A percentile compares a stretch with the other conserved stretches of the same genome.
Evolutionary conservation across 92 coral and sea anemone genomes (phyloP).

Genomic region (Zoanthus sansibaricus): DNA sequence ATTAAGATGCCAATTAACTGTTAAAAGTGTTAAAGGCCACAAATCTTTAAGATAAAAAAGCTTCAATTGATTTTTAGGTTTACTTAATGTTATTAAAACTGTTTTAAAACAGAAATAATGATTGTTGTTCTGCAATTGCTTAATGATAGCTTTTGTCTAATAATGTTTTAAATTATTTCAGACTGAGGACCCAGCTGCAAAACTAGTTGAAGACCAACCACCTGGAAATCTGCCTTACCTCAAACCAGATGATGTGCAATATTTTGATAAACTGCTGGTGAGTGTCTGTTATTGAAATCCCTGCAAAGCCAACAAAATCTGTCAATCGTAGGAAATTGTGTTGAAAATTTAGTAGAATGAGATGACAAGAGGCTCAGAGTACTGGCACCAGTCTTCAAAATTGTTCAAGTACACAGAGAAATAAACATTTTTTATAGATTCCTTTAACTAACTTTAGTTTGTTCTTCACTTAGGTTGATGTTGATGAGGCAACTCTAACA

Average conservation of each 20-base stretch:
- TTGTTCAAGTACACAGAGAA: not conserved
- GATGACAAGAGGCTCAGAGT: no score
- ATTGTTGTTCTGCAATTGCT: not conserved
- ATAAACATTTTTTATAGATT: not conserved
- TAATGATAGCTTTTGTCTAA: not conserved
- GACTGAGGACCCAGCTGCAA: slow-evolving; percentile 96
- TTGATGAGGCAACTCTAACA: slow-evolving; percentile 95
- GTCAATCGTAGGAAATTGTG: no score
- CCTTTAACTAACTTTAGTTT: not conserved
- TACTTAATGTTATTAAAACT: no score
- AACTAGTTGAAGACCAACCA: slow-evolving; percentile 98
- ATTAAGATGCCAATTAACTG: no score
- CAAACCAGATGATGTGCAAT: slow-evolving; percentile 99
- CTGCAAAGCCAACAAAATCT: not conserved
- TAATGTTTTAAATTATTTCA: slow-evolving; percentile 34
- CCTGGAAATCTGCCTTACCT: slow-evolving; percentile 98
- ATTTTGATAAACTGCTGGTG: slow-evolving; percentile 97
- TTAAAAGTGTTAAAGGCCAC: no score
- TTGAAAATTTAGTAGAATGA: no score
- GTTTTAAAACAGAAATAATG: not conserved
- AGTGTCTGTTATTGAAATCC: slow-evolving; percentile 26
- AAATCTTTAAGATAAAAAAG: no score
- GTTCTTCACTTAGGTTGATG: slow-evolving; percentile 81
- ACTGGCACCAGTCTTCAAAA: no score
- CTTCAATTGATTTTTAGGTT: no score